Evolutionary conservation across 2,113 vertebrate genomes (phyloP).

Genomic region (Centropus unirufus): DNA sequence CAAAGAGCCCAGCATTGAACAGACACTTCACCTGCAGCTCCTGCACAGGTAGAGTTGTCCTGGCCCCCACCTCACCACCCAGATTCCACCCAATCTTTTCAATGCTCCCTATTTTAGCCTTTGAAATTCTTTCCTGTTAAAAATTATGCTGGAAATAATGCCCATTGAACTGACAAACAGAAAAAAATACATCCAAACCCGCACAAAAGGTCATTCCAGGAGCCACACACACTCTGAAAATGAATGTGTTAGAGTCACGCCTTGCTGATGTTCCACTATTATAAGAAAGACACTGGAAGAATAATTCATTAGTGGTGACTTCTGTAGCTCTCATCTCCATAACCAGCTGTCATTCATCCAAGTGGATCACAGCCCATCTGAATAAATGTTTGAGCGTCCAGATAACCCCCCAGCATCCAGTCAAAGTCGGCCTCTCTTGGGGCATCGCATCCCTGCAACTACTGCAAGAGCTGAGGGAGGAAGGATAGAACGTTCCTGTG

Average conservation of each 20-base stretch:
- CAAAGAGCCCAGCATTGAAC: neutral
- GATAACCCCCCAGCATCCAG: neutral
- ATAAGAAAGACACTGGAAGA: neutral
- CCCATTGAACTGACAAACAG: neutral
- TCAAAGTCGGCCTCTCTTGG: neutral
- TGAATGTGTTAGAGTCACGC: neutral
- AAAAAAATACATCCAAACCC: neutral
- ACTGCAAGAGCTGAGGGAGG: neutral
- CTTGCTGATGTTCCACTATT: neutral
- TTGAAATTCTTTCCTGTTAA: neutral
- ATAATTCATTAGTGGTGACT: slow-evolving; percentile 32
- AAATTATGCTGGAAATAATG: neutral
- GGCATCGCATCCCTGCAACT: neutral
- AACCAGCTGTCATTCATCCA: neutral
- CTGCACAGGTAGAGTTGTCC: rapidly evolving
- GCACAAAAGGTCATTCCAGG: neutral
- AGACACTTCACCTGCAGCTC: neutral
- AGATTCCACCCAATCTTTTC: neutral
- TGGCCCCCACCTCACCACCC: neutral
- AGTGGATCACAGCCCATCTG: neutral
- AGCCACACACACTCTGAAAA: neutral
- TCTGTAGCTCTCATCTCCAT: slow-evolving; percentile 2
- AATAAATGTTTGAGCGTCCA: neutral
- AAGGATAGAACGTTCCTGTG: neutral
- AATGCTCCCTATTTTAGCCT: neutral